Conservation (phyloP, 1,140 invertebrate genomes). For the Drosophila nigromelanica region DNA sequence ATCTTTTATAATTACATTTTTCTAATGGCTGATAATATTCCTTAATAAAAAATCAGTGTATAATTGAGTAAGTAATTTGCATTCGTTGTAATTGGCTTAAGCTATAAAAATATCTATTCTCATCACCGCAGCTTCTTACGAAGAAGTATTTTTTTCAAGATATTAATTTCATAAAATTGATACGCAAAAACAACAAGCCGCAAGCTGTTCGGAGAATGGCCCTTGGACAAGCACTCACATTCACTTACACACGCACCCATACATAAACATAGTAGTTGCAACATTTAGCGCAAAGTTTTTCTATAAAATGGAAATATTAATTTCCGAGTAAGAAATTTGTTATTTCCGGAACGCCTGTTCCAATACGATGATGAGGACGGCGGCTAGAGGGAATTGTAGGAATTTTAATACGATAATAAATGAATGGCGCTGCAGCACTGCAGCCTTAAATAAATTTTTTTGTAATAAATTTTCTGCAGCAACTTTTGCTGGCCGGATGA, state of each 20-base stretch:
- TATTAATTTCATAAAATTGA: constrained; percentile 1
- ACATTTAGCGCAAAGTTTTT: constrained; percentile 55
- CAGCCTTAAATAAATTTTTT: constrained; percentile 34
- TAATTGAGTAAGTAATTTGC: too few species aligned
- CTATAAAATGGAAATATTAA: constrained; percentile 80
- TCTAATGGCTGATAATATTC: too few species aligned
- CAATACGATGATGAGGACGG: constrained; percentile 36
- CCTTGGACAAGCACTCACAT: background rate
- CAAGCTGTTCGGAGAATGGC: too few species aligned
- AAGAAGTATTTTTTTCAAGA: background rate
- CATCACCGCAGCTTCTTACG: background rate
- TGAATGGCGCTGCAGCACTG: constrained; percentile 33
- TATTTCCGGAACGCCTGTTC: constrained; percentile 71
- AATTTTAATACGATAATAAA: constrained; percentile 81
- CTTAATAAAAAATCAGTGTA: too few species aligned
- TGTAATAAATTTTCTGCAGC: constrained; percentile 64
- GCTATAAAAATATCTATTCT: background rate
- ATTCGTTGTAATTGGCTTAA: too few species aligned
- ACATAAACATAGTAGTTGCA: background rate
- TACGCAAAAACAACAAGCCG: background rate
- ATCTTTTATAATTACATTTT: too few species aligned
- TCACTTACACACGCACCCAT: background rate
- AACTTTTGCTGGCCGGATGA: constrained; percentile 51
- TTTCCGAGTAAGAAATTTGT: constrained; percentile 81
- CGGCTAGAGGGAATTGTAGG: constrained; percentile 18